Evolutionary conservation across 2,888 invertebrate species (phyloP).

Genomic region (Hyles lineata): DNA sequence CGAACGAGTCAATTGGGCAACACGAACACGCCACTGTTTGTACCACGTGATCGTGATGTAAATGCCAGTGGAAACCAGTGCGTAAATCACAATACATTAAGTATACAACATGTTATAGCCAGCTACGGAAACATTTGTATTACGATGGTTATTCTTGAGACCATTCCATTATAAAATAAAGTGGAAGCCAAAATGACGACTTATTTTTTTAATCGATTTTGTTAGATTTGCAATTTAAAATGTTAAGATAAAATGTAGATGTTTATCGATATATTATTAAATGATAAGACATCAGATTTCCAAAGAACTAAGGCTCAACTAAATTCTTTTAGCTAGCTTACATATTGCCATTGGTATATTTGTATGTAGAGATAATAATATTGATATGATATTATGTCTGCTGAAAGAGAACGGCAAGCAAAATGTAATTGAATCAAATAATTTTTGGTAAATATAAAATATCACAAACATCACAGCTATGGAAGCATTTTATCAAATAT

Average conservation of each 20-base stretch:
- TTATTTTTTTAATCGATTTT: slow-evolving; percentile 84
- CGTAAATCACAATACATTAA: slow-evolving; percentile 16
- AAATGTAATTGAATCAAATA: slow-evolving; percentile 37
- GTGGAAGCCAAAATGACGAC: slow-evolving; percentile 83
- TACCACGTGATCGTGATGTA: slow-evolving; percentile 3
- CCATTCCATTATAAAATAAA: slow-evolving; percentile 82
- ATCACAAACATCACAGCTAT: slow-evolving; percentile 41
- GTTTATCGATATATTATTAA: slow-evolving; percentile 76
- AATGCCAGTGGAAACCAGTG: slow-evolving; percentile 11
- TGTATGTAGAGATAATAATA: slow-evolving; percentile 26
- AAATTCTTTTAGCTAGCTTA: slow-evolving; percentile 73
- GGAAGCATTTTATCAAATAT: slow-evolving; percentile 40
- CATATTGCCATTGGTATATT: slow-evolving; percentile 51
- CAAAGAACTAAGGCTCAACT: slow-evolving; percentile 83
- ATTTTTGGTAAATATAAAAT: background rate
- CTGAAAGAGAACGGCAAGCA: slow-evolving; percentile 30
- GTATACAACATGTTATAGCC: slow-evolving; percentile 51
- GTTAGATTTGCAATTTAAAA: slow-evolving; percentile 80
- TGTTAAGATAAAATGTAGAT: slow-evolving; percentile 75
- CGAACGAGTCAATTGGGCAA: slow-evolving; percentile 1
- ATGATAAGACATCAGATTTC: slow-evolving; percentile 77
- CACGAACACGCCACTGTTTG: slow-evolving; percentile 6
- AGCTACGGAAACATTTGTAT: slow-evolving; percentile 56
- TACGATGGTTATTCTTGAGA: slow-evolving; percentile 77
- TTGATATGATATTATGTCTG: slow-evolving; percentile 21